Base-by-base conservation (phyloP, 2,888 invertebrate genomes). In the Heliconius cydno region DNA sequence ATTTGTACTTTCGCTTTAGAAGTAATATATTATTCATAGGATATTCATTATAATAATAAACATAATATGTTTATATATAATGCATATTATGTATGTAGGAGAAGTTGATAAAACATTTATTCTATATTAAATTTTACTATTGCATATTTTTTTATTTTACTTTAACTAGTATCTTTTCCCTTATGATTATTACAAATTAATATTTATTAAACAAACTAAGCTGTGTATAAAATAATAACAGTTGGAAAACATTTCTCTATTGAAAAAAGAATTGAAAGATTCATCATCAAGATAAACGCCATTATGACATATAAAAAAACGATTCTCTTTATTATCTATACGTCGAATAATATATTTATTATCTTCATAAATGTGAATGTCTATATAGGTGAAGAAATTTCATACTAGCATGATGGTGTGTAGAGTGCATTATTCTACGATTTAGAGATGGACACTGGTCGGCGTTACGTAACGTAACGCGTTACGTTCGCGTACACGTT, bases 1-100 rank as follows among this genome's bases (percentile, higher is more conserved):
- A 52, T 78, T 78, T 74, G 78, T 78, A 74, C 78, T 67, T 78
- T 28, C 73, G 52, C 52, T 78, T 57, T 73, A 52, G 65, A 38
- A 38, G 30, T 72, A 30, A 72, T 72, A 72, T 13, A 38, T 34
- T 72, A 52, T 57, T 30, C 57, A 22, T 30, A 52, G 19, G 28
- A 72, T 52, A 72, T 52, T 52, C 30, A 46, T 52, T 72, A n/a
- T 12, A 72, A 30, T 52, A 52, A 19, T 52, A 52, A 52, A 30
- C 28, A 72, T 30, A 72, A 22, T 57, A 72, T 10, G 28, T 52
- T 28, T 52, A 41, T 30, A 73, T 9, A 73, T 60, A 41, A 41
- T 25, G 25, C n/a, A 70, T 46, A 41, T n/a, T 28, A 28, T 28
- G 6, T 28, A 12, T 60, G n/a, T 28, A 70, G 25, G 9, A 70